phyloP scores from a whole-genome alignment of 2,797 vertebrate genomes.

The Sebastes hubbsi region DNA sequence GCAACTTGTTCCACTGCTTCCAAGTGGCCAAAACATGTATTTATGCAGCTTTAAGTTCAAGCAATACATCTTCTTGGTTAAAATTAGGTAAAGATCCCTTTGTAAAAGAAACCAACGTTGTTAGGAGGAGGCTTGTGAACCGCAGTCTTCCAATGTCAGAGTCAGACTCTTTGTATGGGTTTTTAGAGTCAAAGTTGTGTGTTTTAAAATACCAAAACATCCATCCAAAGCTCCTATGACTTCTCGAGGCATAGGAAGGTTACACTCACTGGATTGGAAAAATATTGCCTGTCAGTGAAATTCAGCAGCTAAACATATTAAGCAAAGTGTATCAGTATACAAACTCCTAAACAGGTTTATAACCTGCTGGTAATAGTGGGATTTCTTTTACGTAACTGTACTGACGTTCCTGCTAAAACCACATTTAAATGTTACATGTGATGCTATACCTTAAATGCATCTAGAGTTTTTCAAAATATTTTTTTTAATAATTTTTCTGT shows the following conservation, averaged over 20 bases:
- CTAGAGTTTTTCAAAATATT: neutral
- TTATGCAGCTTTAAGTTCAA: neutral
- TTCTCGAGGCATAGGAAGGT: neutral
- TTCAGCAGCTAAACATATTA: neutral
- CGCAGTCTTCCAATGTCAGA: neutral
- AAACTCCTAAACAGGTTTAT: constrained; percentile 1
- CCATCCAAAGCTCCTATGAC: neutral
- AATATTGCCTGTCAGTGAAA: neutral
- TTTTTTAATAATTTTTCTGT: neutral
- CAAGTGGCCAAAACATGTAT: neutral
- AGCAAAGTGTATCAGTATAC: neutral
- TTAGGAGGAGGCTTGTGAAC: neutral
- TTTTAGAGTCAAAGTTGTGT: neutral
- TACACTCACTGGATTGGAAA: neutral
- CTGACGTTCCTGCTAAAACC: neutral
- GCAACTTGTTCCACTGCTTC: neutral
- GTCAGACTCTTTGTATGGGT: neutral
- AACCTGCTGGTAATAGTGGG: neutral
- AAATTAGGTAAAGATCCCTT: neutral
- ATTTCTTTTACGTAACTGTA: neutral
- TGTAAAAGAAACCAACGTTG: neutral
- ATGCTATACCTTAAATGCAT: neutral
- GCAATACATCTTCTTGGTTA: neutral
- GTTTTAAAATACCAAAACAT: neutral
- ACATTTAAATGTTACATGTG: neutral